A percentile compares a stretch with the other conserved stretches of the same genome.
Evolutionary conservation across 2,888 invertebrate species (phyloP).

Genomic region (Selenia dentaria): DNA sequence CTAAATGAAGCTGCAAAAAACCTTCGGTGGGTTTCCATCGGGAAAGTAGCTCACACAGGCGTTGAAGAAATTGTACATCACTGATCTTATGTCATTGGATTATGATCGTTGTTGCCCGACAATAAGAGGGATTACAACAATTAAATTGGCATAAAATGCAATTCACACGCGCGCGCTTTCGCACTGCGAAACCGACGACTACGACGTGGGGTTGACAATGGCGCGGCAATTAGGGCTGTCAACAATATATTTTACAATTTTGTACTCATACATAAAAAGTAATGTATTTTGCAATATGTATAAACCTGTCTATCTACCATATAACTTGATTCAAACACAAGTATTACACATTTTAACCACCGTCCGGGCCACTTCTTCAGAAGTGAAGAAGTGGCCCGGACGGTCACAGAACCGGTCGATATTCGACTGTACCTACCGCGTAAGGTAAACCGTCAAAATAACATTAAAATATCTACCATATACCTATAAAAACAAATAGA

Average conservation of each 20-base stretch:
- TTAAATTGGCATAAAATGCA: slow-evolving; percentile 38
- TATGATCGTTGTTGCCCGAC: slow-evolving; percentile 30
- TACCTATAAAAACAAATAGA: no score
- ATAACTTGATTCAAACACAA: no score
- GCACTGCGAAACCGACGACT: slow-evolving; percentile 40
- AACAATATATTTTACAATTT: not conserved
- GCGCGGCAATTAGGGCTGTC: slow-evolving; percentile 39
- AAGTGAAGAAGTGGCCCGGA: no score
- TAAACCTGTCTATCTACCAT: no score
- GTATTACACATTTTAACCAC: no score
- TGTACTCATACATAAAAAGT: no score
- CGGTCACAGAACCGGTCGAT: no score
- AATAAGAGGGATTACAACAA: slow-evolving; percentile 26
- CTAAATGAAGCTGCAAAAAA: slow-evolving; percentile 13
- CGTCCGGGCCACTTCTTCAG: no score
- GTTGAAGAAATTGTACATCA: slow-evolving; percentile 69
- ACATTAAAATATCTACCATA: no score
- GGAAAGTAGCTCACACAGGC: slow-evolving; percentile 66
- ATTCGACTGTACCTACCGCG: no score
- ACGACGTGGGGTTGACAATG: slow-evolving; percentile 32
- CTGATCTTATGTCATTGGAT: slow-evolving; percentile 27
- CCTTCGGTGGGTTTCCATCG: slow-evolving; percentile 43
- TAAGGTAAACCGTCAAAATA: no score
- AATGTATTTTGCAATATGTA: no score
- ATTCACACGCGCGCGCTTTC: slow-evolving; percentile 45